Conservation (phyloP, 1,140 invertebrate genomes). For the Drosophila yakuba region DNA sequence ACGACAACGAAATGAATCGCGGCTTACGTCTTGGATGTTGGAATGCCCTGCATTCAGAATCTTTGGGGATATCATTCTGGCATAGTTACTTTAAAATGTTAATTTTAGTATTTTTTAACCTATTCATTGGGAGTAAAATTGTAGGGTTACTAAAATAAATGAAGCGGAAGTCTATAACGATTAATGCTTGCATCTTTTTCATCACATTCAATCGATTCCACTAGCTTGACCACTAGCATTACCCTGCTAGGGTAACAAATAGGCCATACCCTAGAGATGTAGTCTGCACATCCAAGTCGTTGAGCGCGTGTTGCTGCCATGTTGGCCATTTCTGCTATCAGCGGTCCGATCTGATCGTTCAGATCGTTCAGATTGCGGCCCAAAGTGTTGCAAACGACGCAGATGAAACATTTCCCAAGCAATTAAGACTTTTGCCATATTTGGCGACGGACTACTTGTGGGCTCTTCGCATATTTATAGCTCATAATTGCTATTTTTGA, state of each 20-base stretch:
- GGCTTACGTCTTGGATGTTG: constrained; percentile 56
- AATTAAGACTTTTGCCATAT: constrained; percentile 66
- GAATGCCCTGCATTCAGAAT: not conserved
- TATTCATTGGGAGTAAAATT: no score
- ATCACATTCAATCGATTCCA: no score
- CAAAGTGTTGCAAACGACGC: constrained; percentile 67
- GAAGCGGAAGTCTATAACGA: no score
- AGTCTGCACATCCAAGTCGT: not conserved
- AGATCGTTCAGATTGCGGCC: constrained; percentile 38
- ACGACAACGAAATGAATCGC: constrained; percentile 69
- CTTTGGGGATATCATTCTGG: not conserved
- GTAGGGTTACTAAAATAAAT: no score
- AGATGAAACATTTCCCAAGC: constrained; percentile 61
- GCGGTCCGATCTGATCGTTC: constrained; percentile 42
- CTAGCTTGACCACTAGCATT: not conserved
- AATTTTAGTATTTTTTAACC: no score
- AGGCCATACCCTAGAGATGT: no score
- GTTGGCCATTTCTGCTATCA: constrained; percentile 49
- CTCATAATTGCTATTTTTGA: constrained; percentile 72
- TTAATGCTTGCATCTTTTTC: no score
- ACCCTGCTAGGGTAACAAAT: not conserved
- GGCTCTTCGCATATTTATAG: constrained; percentile 60
- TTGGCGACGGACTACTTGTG: constrained; percentile 35
- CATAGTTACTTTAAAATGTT: no score
- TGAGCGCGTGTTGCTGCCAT: constrained; percentile 29